Evolutionary conservation across 2,888 invertebrate species (phyloP), one percentile per base, ranked within the genome.

Genomic region (Stramonita haemastoma): DNA sequence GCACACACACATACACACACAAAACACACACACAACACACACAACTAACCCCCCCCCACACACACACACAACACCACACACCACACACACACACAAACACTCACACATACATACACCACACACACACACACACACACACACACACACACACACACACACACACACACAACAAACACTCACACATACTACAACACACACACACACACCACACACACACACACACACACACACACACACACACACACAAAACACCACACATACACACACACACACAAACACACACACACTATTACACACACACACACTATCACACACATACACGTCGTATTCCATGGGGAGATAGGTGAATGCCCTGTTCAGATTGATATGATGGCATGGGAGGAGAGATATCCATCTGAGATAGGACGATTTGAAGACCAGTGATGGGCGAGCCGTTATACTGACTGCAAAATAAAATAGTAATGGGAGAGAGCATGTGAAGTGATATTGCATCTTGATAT

Each of bases 41-140:
- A 73, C 2, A 73, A 26, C 2, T n/a, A n/a, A 11, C 2, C 11
- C 2, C 11, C 2, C 2, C 73, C 11, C n/a, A 73, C n/a, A 73
- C n/a, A 73, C 29, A 77, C 77, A 77, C 77, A 77, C 77, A 77
- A 77, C 77, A 32, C 77, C 77, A 32, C 77, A 77, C 32, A 32
- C 77, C 77, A 32, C 77, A 77, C 77, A 77, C 77, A 29, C 77
- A 77, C 77, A n/a, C n/a, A n/a, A n/a, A n/a, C n/a, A n/a, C n/a
- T n/a, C n/a, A n/a, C 73, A 73, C n/a, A 73, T 26, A n/a, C 2
- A 73, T 11, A 73, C n/a, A 73, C 2, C 11, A 26, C 2, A 11
- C 2, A 73, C 2, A 73, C 2, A n/a, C 73, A 73, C n/a, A 73
- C n/a, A 73, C n/a, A 73, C 29, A 77, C 77, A 77, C 77, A 77